Percentiles rank a stretch among this genome's conserved stretches.
These are phyloP conservation scores for Melanotaenia nigrans DNA, from an alignment of 2,797 vertebrate species.

Conservation along the genomic window DNA sequence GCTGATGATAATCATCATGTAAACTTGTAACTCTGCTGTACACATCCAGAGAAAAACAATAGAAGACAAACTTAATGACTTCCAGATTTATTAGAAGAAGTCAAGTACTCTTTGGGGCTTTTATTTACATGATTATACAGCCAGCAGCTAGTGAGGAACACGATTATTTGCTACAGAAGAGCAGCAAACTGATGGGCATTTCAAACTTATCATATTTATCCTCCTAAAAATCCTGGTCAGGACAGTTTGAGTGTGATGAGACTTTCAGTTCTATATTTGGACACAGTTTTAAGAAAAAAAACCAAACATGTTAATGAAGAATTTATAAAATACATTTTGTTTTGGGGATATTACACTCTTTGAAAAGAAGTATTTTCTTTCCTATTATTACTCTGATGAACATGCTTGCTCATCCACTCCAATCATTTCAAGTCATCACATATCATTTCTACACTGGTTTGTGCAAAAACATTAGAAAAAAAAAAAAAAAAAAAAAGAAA, in stretches of 20 bases:
- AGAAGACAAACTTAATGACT: constrained; percentile 18
- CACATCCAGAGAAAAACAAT: neutral
- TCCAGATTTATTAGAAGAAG: constrained; percentile 24
- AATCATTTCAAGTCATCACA: neutral
- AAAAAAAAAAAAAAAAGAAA: too few relatives aligned
- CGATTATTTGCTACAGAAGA: neutral
- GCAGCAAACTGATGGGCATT: constrained; percentile 13
- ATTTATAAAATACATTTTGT: neutral
- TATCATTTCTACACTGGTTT: neutral
- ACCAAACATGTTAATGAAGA: too few relatives aligned
- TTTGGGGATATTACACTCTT: neutral
- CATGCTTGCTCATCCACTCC: neutral
- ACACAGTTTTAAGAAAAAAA: neutral
- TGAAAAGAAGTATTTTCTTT: neutral
- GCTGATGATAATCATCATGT: constrained; percentile 3
- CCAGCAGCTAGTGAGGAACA: constrained; percentile 2
- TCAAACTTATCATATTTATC: neutral
- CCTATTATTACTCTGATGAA: constrained; percentile 12
- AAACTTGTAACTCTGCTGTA: neutral
- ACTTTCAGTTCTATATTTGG: neutral
- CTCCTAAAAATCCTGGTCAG: neutral
- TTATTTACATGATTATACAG: constrained; percentile 14
- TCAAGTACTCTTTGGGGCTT: neutral
- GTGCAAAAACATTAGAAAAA: neutral
- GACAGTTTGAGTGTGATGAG: neutral